Conservation (phyloP, 2,797 vertebrate genomes). For the Xerus rutilus region DNA sequence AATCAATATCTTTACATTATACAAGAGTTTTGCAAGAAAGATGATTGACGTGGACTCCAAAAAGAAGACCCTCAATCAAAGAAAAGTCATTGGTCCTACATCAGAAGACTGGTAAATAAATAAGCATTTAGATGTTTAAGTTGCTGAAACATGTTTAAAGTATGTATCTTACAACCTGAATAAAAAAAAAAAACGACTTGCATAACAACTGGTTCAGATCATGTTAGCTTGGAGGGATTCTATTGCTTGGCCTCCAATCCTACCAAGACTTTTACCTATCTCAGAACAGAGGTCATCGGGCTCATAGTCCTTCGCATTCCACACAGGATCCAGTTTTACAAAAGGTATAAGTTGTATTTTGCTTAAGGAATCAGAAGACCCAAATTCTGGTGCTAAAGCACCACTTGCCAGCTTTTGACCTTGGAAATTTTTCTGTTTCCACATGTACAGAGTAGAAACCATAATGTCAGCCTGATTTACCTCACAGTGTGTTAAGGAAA, state of each 20-base stretch:
- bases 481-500: neutral
- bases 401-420: neutral
- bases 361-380: constrained; percentile 29
- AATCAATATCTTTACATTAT: constrained; percentile 58
- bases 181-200: constrained; percentile 6
- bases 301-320: constrained; percentile 28
- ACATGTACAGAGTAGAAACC: neutral
- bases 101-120: constrained; percentile 62
- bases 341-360: neutral
- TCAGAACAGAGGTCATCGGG: neutral
- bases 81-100: constrained; percentile 43
- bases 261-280: neutral
- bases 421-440: neutral
- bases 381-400: neutral
- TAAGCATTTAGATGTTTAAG: neutral
- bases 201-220: neutral
- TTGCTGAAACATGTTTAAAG: constrained; percentile 3
- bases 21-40: neutral
- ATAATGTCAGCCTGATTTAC: neutral
- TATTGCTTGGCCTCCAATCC: neutral
- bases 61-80: constrained; percentile 27
- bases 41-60: constrained; percentile 21
- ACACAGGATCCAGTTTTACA: neutral
- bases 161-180: neutral
- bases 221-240: neutral